Base-by-base conservation (phyloP, 2,113 vertebrate genomes). In the Corapipo altera region DNA sequence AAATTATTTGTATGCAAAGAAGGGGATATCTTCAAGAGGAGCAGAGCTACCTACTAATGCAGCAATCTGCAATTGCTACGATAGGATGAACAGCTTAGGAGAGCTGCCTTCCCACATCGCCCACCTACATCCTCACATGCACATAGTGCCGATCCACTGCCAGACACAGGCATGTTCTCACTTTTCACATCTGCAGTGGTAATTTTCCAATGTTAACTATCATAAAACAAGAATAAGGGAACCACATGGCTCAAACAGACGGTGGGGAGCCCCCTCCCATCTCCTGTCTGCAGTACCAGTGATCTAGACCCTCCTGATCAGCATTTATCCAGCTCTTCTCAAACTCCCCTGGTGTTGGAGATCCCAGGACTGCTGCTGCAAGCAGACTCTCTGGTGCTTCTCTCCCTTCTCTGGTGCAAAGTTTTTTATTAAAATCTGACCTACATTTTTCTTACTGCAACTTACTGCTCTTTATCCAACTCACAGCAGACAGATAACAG, bases 61-160 rank as follows among this genome's bases (percentile, higher is more conserved):
- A 69, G 81, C 3, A 2, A 27, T 32, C 32, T 35, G 62, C 39
- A 52, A 0, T 7, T 73, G 72, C 48, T 66, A 43, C 1, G 5
- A 59, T 8, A 39, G 19, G 46, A 37, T 18, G n/a, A 82, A 35
- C 33, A 22, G 71, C 23, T 3, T 27, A 33, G 58, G 37, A 75
- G 33, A 75, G 46, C n/a, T n/a, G 21, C 58, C 15, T 46, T 73
- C 46, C 26, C 0, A 0, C 32, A 30, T 6, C 0, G 0, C 74
- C 27, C 8, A 15, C 58, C 75, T 51, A 35, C 0, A 0, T 23
- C 51, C 78, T 44, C 5, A 27, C 1, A 1, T 2, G 2, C 28
- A n/a, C 52, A 10, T 0, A 8, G 39, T 4, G 43, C 15, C 1
- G 0, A 82, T 13, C 54, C 48, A 28, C 1, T 71, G 79, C 64